phyloP scores from a whole-genome alignment of 2,797 vertebrate species.

The Semotilus atromaculatus region DNA sequence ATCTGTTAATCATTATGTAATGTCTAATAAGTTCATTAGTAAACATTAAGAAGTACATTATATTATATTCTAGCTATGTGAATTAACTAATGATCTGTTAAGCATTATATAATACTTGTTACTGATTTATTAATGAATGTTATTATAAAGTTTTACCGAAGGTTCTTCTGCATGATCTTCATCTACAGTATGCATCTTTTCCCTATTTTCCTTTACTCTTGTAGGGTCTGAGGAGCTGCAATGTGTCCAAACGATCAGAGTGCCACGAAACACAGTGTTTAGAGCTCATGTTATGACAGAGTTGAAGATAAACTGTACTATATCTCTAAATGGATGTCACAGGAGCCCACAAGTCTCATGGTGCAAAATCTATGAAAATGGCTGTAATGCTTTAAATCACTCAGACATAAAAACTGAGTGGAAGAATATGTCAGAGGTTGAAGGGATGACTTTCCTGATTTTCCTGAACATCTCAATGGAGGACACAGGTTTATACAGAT shows the following conservation, averaged over 20 bases:
- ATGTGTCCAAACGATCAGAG: not conserved
- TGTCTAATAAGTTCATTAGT: no score
- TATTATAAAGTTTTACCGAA: no score
- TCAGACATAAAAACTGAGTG: not conserved
- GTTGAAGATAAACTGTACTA: conserved; percentile 42
- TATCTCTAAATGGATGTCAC: not conserved
- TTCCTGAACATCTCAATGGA: conserved; percentile 39
- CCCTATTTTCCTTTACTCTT: not conserved
- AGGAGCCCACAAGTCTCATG: not conserved
- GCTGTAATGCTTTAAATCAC: conserved; percentile 3
- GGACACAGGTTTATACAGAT: conserved; percentile 61
- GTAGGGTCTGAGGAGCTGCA: rapidly evolving
- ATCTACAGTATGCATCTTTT: not conserved
- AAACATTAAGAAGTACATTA: no score
- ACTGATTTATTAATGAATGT: no score
- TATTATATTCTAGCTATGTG: no score
- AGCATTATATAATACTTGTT: no score
- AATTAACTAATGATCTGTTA: no score
- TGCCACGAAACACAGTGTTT: conserved; percentile 39
- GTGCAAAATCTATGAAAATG: conserved; percentile 34
- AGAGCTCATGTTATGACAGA: not conserved
- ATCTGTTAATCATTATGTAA: no score
- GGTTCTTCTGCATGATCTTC: not conserved
- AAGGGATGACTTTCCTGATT: not conserved
- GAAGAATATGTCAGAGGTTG: not conserved